These are phyloP conservation scores for Zenarchopterus dispar DNA, from an alignment of 2,797 vertebrate species.

Conservation along the genomic window DNA sequence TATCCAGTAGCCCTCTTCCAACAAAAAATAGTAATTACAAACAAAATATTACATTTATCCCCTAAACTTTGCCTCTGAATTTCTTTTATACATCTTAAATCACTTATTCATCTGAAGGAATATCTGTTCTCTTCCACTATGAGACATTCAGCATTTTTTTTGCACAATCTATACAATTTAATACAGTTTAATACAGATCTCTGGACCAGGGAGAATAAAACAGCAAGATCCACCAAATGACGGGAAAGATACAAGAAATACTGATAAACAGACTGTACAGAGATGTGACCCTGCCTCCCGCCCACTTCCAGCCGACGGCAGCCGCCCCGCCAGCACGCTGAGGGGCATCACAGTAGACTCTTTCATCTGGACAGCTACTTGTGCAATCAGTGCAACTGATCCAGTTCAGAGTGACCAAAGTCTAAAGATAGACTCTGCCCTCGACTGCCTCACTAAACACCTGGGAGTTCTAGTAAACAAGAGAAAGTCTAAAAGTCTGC, in stretches of 20 bases:
- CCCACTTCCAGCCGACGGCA: slow-evolving; percentile 58
- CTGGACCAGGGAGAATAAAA: slow-evolving; percentile 86
- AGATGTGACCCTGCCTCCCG: slow-evolving; percentile 65
- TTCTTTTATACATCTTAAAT: slow-evolving; percentile 82
- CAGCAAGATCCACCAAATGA: slow-evolving; percentile 76
- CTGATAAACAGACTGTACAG: slow-evolving; percentile 95
- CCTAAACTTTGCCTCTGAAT: slow-evolving; percentile 81
- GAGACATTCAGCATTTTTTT: slow-evolving; percentile 89
- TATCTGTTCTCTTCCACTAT: slow-evolving; percentile 78
- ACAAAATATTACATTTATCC: slow-evolving; percentile 99
- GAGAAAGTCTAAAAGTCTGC: slow-evolving; percentile 39
- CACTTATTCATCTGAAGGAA: slow-evolving; percentile 82
- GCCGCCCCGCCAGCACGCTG: slow-evolving; percentile 16
- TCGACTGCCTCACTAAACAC: slow-evolving; percentile 39
- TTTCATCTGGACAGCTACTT: slow-evolving; percentile 72
- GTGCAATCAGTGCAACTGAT: slow-evolving; percentile 79
- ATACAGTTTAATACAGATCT: slow-evolving; percentile 97
- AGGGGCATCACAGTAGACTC: slow-evolving; percentile 67
- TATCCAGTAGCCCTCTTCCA: slow-evolving; percentile 97
- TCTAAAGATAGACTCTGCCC: slow-evolving; percentile 69
- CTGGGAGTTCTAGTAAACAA: slow-evolving; percentile 62
- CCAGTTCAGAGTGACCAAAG: slow-evolving; percentile 70
- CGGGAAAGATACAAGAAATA: slow-evolving; percentile 86
- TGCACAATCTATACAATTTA: slow-evolving; percentile 99
- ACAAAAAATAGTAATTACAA: slow-evolving; percentile 99